Percentiles rank a stretch among this genome's conserved stretches.
Evolutionary conservation across 2,797 vertebrate species (phyloP).

Genomic region (Sebastes hopkinsi): DNA sequence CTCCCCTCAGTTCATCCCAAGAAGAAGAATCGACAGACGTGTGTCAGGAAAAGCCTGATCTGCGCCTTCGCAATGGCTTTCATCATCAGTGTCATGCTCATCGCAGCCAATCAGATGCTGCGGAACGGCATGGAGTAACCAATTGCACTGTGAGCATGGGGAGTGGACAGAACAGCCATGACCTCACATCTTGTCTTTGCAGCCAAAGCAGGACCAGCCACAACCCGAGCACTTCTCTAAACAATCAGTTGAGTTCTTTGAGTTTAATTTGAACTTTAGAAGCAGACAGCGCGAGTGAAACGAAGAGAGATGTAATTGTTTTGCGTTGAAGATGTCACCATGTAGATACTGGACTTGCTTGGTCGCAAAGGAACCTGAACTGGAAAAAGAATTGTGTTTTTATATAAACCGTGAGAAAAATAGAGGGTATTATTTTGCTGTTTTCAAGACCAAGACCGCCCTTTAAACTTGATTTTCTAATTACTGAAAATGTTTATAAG

Average conservation of each 20-base stretch:
- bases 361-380: constrained; percentile 24
- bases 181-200: constrained; percentile 77
- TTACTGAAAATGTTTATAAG: constrained; percentile 67
- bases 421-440: constrained; percentile 45
- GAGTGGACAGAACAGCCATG: constrained; percentile 71
- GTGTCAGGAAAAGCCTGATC: constrained; percentile 98
- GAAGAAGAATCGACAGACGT: constrained; percentile 93
- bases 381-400: constrained; percentile 44
- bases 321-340: constrained; percentile 52
- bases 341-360: constrained; percentile 36
- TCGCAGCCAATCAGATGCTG: constrained; percentile 99
- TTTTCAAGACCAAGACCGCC: constrained; percentile 60
- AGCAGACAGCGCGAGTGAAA: constrained; percentile 28
- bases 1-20: constrained; percentile 78
- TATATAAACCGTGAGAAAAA: constrained; percentile 43
- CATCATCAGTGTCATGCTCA: constrained; percentile 99
- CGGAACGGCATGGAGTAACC: constrained; percentile 98
- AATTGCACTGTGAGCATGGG: constrained; percentile 84
- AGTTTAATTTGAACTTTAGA: constrained; percentile 48
- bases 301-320: constrained; percentile 31
- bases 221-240: constrained; percentile 73
- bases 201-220: constrained; percentile 78
- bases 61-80: constrained; percentile 99
- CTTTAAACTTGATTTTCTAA: constrained; percentile 77
- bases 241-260: constrained; percentile 56